Conservation (phyloP, 2,113 vertebrate species). For the Alligator sinensis region DNA sequence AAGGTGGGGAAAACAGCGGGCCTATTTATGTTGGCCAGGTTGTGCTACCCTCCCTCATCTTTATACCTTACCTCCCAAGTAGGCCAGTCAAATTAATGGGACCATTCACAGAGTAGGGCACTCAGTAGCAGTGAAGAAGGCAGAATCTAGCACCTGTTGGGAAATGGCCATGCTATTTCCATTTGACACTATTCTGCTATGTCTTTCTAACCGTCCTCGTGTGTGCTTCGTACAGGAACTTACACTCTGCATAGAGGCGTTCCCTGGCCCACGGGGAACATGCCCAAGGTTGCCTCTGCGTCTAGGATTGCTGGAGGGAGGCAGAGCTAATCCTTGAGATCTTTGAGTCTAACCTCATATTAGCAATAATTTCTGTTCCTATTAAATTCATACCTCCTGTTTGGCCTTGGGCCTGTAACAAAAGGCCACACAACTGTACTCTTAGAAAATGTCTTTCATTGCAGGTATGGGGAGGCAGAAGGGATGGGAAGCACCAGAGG, state of each 20-base stretch:
- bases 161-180: not conserved
- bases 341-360: not conserved
- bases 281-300: not conserved
- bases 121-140: not conserved
- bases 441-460: not conserved
- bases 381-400: not conserved
- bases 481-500: accelerated
- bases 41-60: not conserved
- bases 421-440: not conserved
- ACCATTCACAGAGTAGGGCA: not conserved
- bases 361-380: not conserved
- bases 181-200: not conserved
- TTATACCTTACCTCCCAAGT: not conserved
- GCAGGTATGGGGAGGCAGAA: too few species aligned
- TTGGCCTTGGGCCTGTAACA: accelerated
- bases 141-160: not conserved
- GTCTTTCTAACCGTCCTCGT: not conserved
- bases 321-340: not conserved
- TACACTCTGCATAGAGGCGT: not conserved
- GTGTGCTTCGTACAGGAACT: accelerated
- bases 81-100: not conserved
- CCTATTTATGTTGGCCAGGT: not conserved
- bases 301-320: not conserved
- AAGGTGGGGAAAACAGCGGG: not conserved
- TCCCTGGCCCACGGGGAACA: not conserved